Base-by-base conservation (phyloP, 2,113 vertebrate genomes). In the Gallinago paraguaiae region DNA sequence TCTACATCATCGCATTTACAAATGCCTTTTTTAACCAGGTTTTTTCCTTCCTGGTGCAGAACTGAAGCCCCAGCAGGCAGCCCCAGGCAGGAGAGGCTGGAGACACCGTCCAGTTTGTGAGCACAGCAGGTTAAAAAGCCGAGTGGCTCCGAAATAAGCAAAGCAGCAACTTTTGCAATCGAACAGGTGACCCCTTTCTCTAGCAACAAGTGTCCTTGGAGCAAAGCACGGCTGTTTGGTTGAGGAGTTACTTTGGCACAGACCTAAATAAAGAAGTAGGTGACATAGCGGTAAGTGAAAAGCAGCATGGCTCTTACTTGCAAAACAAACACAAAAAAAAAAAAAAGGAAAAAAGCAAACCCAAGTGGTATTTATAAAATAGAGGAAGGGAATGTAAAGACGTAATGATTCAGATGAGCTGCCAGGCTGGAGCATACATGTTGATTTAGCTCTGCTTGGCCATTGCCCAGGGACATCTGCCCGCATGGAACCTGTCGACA, bases 301-400 rank as follows among this genome's bases (percentile, higher is more conserved):
- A 43, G 71, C 84, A 82, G 43, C n/a, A 3, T 9, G 33, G 46
- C 23, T 85, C 45, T 87, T 56, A 17, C n/a, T 88, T 91, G 77
- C 77, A 76, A 86, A 91, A 94, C 65, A 67, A 70, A 63, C 63
- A 92, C 89, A 43, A 13, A 75, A 90, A 74, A 56, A 18, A 37
- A 20, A n/a, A 53, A 28, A 53, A 28, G 13, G 9, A 54, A 53
- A 53, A 54, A 30, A 17, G 27, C 53, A 28, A 54, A 54, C 53
- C 54, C 41, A 72, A 86, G 68, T 17, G 61, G 86, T 92, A 83
- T 94, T 95, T 96, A 95, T 94, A 93, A 94, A 95, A 88, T 90
- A 94, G 90, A 95, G 93, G 95, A 97, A 96, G 82, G 72, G 61
- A 77, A 45, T n/a, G 79, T 19, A 86, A 92, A 86, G 88, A 74